Evolutionary conservation across 2,797 vertebrate genomes (phyloP), one percentile per base, ranked within the genome.

Genomic region (Babyrousa celebensis): DNA sequence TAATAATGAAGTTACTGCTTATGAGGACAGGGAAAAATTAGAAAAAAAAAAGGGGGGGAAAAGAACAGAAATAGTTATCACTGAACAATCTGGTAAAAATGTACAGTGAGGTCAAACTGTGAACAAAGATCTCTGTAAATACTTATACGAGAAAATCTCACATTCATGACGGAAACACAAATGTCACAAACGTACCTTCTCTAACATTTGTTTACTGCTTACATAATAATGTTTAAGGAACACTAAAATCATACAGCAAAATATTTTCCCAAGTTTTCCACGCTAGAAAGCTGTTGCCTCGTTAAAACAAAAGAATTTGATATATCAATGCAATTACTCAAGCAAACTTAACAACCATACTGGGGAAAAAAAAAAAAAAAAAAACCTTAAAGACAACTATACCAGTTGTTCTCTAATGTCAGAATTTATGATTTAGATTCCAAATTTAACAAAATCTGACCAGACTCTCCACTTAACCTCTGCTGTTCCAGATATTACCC

Each of bases 1-100:
- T 94, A 98, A 97, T 92, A 91, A 95, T 96, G 95, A 98, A 97
- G 93, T 97, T 60, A 93, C 85, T 96, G 20, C 85, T 91, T 80
- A 67, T 82, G 60, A 79, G 48, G 62, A 63, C 27, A 62, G 52
- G 4, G 16, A 2, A 75, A 71, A 29, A 2, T 3, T 63, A 67
- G 20, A 72, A 96, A n/a, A 82, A 97, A 96, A 96, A 36, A 36
- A 3, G 36, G 36, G 25, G 0, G 85, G 93, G 62, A 60, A 91
- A 91, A 60, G 75, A 97, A 36, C 68, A 98, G 58, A 72, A 96
- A 91, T 60, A 96, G 87, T 72, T 40, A 8, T 96, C 78, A 79
- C 20, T 85, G 70, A 94, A 92, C 48, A 95, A 60, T 91, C 82
- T 94, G 78, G 71, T 80, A 96, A 67, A 96, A 98, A 97, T 87